These are phyloP conservation scores for Larimichthys crocea DNA, from an alignment of 2,113 vertebrate genomes.

Conservation along the genomic window DNA sequence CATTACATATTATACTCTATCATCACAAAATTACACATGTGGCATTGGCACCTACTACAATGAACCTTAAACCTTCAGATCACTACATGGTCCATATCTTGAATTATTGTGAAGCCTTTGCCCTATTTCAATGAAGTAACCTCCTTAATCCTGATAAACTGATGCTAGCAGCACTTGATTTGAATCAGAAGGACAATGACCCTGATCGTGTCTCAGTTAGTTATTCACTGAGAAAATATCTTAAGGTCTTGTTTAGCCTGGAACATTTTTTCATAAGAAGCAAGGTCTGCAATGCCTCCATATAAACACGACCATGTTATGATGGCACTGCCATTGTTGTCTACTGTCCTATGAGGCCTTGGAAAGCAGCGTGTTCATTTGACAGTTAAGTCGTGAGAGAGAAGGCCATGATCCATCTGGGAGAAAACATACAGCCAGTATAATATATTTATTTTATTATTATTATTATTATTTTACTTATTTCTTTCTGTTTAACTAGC, in stretches of 20 bases:
- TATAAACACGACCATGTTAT: neutral
- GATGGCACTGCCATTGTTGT: neutral
- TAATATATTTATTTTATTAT: neutral
- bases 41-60: neutral
- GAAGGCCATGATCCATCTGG: slow-evolving; percentile 34
- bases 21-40: neutral
- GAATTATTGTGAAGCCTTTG: too few relatives aligned
- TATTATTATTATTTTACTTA: neutral
- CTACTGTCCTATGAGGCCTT: neutral
- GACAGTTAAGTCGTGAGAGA: neutral
- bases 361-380: slow-evolving; percentile 17
- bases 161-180: too few relatives aligned
- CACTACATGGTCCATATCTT: too few relatives aligned
- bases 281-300: neutral
- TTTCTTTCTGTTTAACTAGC: neutral
- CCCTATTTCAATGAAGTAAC: too few relatives aligned
- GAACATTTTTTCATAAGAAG: neutral
- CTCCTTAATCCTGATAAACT: too few relatives aligned
- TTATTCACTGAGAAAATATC: neutral
- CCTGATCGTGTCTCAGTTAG: neutral
- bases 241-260: neutral
- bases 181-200: neutral
- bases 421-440: neutral
- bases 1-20: neutral
- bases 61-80: neutral